These are phyloP conservation scores for Drosophila kuntzei DNA, from an alignment of 2,888 invertebrate genomes.

Conservation along the genomic window DNA sequence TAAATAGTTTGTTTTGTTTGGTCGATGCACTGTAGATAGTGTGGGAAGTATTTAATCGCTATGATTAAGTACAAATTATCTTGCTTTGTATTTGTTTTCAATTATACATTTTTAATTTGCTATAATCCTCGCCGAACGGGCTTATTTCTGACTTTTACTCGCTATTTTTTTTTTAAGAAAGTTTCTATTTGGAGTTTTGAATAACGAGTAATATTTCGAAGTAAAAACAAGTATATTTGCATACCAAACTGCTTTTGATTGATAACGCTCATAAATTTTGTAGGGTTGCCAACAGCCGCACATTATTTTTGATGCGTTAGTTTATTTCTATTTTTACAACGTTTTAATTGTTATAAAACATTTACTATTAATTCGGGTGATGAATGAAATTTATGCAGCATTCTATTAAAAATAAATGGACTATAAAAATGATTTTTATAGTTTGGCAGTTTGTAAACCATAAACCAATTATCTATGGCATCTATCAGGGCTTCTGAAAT, in stretches of 20 bases:
- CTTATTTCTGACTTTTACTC: not conserved
- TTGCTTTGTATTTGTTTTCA: constrained; percentile 2
- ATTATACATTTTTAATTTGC: not conserved
- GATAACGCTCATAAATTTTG: not conserved
- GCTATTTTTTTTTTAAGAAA: not conserved
- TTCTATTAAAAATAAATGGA: not conserved
- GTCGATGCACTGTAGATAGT: not conserved
- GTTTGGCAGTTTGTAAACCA: not conserved
- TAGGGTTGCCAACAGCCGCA: not conserved
- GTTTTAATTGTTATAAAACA: constrained; percentile 6
- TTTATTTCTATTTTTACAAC: constrained; percentile 12
- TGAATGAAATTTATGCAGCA: not conserved
- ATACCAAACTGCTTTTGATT: constrained; percentile 1
- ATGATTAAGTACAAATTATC: not conserved
- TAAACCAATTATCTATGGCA: not conserved
- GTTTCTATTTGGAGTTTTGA: not conserved
- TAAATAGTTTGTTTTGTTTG: not conserved
- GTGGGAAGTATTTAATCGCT: constrained; percentile 2
- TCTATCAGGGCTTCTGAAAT: not conserved
- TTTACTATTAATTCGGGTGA: not conserved
- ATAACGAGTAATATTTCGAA: not conserved
- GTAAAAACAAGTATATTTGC: not conserved
- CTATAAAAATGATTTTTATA: constrained; percentile 2
- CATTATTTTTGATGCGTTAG: constrained; percentile 2
- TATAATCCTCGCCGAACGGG: not conserved